Evolutionary conservation across 2,113 vertebrate genomes (phyloP).

Genomic region (Benthochromis sp.): DNA sequence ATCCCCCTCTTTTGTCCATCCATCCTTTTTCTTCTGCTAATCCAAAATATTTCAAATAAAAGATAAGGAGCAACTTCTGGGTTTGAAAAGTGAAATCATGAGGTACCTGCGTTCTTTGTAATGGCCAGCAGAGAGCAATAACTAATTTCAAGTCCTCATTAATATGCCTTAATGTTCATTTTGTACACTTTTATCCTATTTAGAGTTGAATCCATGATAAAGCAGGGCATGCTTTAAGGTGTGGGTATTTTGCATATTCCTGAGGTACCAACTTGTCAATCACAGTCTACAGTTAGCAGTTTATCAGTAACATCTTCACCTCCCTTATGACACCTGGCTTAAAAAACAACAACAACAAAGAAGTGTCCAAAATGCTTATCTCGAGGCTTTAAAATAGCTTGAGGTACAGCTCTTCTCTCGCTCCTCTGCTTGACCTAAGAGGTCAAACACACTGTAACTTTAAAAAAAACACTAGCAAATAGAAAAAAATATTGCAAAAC

Average conservation of each 20-base stretch:
- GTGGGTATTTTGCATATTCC: background rate
- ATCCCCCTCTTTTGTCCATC: background rate
- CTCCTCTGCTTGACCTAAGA: background rate
- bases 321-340: background rate
- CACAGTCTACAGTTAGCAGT: background rate
- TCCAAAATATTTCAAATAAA: background rate
- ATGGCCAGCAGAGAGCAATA: background rate
- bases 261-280: background rate
- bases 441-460: background rate
- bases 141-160: background rate
- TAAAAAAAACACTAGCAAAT: fast-evolving
- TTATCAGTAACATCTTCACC: background rate
- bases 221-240: background rate
- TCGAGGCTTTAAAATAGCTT: background rate
- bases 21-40: background rate
- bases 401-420: background rate
- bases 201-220: background rate
- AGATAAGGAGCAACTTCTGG: background rate
- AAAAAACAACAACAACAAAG: background rate
- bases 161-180: background rate
- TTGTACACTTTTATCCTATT: background rate
- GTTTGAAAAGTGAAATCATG: background rate
- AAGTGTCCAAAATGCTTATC: background rate
- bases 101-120: background rate
- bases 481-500: background rate